These are phyloP conservation scores for Masticophis lateralis DNA, from an alignment of 2,797 vertebrate species.

Conservation along the genomic window DNA sequence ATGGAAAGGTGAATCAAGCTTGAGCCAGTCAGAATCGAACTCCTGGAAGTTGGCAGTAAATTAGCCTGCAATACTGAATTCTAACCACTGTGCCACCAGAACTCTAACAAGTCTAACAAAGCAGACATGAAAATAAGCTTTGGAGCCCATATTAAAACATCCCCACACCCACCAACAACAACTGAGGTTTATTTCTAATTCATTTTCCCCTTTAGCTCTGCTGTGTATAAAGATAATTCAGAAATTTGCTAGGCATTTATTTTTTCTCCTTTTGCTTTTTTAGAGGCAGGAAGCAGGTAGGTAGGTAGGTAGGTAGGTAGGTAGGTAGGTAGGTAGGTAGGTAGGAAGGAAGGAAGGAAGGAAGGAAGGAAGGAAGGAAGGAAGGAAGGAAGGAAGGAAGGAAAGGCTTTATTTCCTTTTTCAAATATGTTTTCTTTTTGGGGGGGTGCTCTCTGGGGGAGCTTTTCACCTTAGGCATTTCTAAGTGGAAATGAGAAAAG, in stretches of 20 bases:
- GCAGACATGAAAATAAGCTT: slow-evolving; percentile 31
- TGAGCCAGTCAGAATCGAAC: not conserved
- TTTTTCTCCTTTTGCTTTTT: slow-evolving; percentile 20
- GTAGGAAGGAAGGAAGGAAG: too few species aligned
- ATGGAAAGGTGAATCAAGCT: not conserved
- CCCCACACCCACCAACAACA: not conserved
- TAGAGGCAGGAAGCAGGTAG: not conserved
- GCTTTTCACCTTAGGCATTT: slow-evolving; percentile 46
- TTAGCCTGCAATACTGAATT: not conserved
- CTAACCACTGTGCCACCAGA: not conserved
- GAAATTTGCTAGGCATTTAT: not conserved
- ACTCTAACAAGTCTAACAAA: not conserved
- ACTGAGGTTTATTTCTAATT: slow-evolving; percentile 46
- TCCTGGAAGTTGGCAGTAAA: not conserved
- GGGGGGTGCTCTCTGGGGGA: slow-evolving; percentile 17
- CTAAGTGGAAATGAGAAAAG: slow-evolving; percentile 38
- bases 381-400: not conserved
- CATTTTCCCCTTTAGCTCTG: slow-evolving; percentile 25
- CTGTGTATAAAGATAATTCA: slow-evolving; percentile 22
- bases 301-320: not conserved
- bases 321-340: too few species aligned
- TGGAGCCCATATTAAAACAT: slow-evolving; percentile 11
- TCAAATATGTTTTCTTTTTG: slow-evolving; percentile 41
- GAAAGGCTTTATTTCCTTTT: slow-evolving; percentile 52
- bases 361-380: too few species aligned